These are phyloP conservation scores for Melinaea menophilus DNA, from an alignment of 2,888 invertebrate genomes.

Conservation along the genomic window DNA sequence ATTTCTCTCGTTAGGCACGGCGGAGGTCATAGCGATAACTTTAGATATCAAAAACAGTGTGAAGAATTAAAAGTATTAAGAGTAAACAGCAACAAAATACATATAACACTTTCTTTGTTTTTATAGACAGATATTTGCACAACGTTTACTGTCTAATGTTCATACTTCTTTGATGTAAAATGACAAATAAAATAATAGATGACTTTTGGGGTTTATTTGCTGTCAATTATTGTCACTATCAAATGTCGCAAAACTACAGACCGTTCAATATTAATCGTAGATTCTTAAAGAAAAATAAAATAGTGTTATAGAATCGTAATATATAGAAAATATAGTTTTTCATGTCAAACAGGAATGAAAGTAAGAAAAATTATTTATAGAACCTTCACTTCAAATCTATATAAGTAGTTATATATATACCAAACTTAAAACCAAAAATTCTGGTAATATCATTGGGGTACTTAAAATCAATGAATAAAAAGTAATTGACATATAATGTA, in stretches of 20 bases:
- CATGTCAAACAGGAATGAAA: too few relatives aligned
- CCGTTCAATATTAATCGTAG: not conserved
- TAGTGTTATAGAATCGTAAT: not conserved
- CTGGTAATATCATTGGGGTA: too few relatives aligned
- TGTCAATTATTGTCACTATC: slow-evolving; percentile 1
- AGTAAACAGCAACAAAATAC: not conserved
- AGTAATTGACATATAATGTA: too few relatives aligned
- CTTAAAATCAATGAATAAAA: too few relatives aligned
- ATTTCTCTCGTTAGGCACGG: slow-evolving; percentile 61
- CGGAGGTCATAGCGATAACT: slow-evolving; percentile 51
- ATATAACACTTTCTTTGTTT: slow-evolving; percentile 8
- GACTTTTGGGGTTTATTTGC: not conserved
- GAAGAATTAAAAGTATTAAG: not conserved
- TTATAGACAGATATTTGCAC: slow-evolving; percentile 8
- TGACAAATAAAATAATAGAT: too few relatives aligned
- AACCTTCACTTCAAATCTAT: too few relatives aligned
- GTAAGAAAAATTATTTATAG: too few relatives aligned
- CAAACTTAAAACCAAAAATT: too few relatives aligned
- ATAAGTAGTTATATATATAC: too few relatives aligned
- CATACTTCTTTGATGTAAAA: too few relatives aligned
- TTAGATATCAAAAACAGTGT: not conserved
- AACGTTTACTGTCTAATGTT: not conserved
- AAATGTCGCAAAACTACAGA: not conserved
- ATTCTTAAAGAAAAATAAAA: not conserved
- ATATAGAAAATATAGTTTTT: too few relatives aligned